Evolutionary conservation across 1,140 invertebrate genomes (phyloP).

Genomic region (Drosophila burlai): DNA sequence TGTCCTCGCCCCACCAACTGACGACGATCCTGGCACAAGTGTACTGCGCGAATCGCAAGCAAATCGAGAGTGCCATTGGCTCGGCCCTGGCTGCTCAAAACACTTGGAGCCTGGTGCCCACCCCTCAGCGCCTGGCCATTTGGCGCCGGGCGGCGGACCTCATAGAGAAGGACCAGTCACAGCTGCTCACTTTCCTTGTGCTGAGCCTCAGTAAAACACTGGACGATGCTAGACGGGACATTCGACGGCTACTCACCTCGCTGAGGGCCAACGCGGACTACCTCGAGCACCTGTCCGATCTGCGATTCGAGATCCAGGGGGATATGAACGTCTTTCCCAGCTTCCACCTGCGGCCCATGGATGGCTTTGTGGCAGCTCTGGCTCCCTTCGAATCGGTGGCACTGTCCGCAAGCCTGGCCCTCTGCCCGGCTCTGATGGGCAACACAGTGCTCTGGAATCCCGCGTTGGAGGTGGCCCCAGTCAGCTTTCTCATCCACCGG

Average conservation of each 20-base stretch:
- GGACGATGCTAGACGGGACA: constrained; percentile 98
- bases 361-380: constrained; percentile 98
- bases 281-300: constrained; percentile 89
- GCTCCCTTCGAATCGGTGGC: constrained; percentile 99
- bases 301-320: constrained; percentile 84
- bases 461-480: constrained; percentile 97
- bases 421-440: constrained; percentile 98
- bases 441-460: constrained; percentile 99
- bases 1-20: constrained; percentile 91
- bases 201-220: constrained; percentile 97
- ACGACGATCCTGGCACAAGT: constrained; percentile 93
- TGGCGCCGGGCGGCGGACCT: constrained; percentile 94
- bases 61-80: constrained; percentile 94
- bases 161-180: constrained; percentile 94
- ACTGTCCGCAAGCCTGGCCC: constrained; percentile 97
- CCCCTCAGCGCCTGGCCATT: constrained; percentile 91
- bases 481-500: constrained; percentile 97
- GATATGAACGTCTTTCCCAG: constrained; percentile 87
- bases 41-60: constrained; percentile 93
- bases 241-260: constrained; percentile 97
- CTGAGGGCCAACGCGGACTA: constrained; percentile 96
- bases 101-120: constrained; percentile 93
- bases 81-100: constrained; percentile 90
- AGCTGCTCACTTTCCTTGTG: constrained; percentile 97
- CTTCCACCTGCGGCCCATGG: constrained; percentile 91